Evolutionary conservation across 2,113 vertebrate genomes (phyloP).

Genomic region (Sula dactylatra): DNA sequence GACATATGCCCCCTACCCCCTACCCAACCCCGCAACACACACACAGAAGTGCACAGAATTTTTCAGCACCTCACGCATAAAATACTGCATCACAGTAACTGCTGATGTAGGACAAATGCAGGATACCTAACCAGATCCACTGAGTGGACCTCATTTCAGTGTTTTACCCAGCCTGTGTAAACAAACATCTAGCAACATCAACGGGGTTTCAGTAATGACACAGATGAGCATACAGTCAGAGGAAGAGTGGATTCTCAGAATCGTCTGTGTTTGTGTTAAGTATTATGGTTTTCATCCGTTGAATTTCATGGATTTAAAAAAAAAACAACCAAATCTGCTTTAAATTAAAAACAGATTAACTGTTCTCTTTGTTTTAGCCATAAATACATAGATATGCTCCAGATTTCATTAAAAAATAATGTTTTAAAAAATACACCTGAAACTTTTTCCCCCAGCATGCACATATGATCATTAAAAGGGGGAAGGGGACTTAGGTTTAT

Average conservation of each 20-base stretch:
- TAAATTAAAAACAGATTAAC: not conserved
- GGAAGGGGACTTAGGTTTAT: not conserved
- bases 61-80: not conserved
- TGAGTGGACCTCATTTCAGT: not conserved
- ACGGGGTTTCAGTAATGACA: not conserved
- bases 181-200: not conserved
- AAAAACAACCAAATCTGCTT: not conserved
- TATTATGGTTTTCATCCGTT: not conserved
- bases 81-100: no score
- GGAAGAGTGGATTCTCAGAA: not conserved
- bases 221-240: not conserved
- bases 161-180: not conserved
- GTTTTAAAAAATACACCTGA: not conserved
- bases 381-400: not conserved
- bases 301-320: not conserved
- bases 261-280: not conserved
- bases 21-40: rapidly evolving
- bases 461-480: rapidly evolving
- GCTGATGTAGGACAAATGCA: not conserved
- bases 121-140: not conserved
- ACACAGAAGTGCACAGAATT: not conserved
- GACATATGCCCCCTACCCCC: not conserved
- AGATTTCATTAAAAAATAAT: not conserved
- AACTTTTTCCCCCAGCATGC: not conserved
- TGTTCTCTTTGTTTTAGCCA: not conserved